Evolutionary conservation across 2,113 vertebrate species (phyloP), one percentile per base, ranked within the genome.

Genomic region (Syngnathus scovelli): DNA sequence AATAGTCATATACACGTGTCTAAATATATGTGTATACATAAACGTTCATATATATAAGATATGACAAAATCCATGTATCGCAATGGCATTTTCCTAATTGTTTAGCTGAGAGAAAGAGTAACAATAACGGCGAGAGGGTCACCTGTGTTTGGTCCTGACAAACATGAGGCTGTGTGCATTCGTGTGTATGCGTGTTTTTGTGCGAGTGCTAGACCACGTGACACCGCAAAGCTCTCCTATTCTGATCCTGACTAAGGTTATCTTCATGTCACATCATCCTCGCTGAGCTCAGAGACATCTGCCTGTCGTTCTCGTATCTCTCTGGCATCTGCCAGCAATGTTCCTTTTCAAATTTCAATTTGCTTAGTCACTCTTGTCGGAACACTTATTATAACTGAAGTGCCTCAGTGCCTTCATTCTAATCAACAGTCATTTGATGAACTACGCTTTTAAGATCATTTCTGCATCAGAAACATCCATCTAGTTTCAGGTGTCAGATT

Each of bases 271-370:
- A 37, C 61, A 44, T 44, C 21, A 12, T 64, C 21, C 1, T 36
- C 16, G 60, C 27, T 19, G 72, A 63, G 52, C 48, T 33, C 21
- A 19, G 36, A 59, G 48, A 65, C 9, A 68, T 70, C 73, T 41
- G 58, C 27, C 69, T 75, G 67, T 69, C 69, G 43, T 58, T 59
- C 9, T 59, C 38, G 0, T 80, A 85, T 87, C 83, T 65, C 15
- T 11, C 9, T 15, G 61, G 58, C 75, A 87, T 86, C 79, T 71
- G 27, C 7, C 48, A 36, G 10, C 38, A 16, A 37, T 66, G 10
- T 37, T 62, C 77, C 49, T 21, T 3, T 49, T 11, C 38, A 75
- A 55, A 84, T 79, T 77, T 70, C 48, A 76, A 1, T 37, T 2
- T 7, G 11, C 13, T 79, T 59, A 70, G 66, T 81, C 69, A 80